Conservation (phyloP, 2,113 vertebrate genomes). For the Leptodactylus fuscus region DNA sequence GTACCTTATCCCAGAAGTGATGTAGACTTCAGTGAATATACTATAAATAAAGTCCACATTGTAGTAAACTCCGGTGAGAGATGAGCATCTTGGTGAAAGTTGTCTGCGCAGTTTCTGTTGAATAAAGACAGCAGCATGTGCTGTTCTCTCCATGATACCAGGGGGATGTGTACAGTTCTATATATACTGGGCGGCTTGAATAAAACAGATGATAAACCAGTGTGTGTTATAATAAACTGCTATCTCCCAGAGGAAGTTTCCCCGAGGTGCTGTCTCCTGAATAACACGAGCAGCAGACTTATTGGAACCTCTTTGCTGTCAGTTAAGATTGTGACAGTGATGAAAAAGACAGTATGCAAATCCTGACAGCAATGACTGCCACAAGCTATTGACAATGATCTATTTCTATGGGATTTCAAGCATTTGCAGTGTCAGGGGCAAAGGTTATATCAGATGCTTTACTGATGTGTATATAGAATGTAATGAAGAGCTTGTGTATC, state of each 20-base stretch:
- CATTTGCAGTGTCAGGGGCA: background rate
- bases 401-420: slow-evolving; percentile 20
- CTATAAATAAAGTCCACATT: slow-evolving; percentile 27
- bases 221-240: slow-evolving; percentile 26
- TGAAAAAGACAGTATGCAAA: slow-evolving; percentile 28
- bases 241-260: slow-evolving; percentile 12
- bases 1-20: background rate
- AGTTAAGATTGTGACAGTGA: slow-evolving; percentile 24
- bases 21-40: background rate
- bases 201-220: slow-evolving; percentile 8
- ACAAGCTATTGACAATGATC: background rate
- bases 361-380: slow-evolving; percentile 25
- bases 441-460: slow-evolving; percentile 3
- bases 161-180: background rate
- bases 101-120: background rate
- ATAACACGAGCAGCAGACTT: slow-evolving; percentile 1
- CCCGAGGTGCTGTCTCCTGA: slow-evolving; percentile 28
- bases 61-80: background rate
- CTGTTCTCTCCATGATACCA: background rate
- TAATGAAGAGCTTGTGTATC: background rate
- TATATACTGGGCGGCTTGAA: background rate
- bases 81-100: background rate
- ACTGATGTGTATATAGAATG: background rate
- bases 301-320: slow-evolving; percentile 50
- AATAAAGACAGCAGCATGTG: background rate